Percentiles rank a stretch among this genome's conserved stretches.
Conservation (phyloP, 2,113 vertebrate genomes). For the Callopanchax toddi region DNA sequence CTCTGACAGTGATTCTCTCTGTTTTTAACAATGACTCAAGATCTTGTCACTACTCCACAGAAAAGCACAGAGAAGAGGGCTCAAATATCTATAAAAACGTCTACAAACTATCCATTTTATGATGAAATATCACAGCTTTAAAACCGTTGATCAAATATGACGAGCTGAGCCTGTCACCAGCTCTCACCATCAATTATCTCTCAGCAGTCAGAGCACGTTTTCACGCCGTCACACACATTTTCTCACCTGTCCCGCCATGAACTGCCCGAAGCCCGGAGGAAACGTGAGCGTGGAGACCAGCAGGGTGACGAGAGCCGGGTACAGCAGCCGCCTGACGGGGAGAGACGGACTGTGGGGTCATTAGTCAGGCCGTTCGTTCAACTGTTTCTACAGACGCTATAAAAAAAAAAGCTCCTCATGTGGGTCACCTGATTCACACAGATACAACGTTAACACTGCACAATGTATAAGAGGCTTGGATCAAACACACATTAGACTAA, state of each 20-base stretch:
- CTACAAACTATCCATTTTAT: too few species aligned
- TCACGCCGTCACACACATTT: constrained; percentile 32
- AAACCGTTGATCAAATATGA: neutral
- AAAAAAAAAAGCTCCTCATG: too few species aligned
- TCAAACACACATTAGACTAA: too few species aligned
- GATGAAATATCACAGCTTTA: neutral
- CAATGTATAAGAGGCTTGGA: too few species aligned
- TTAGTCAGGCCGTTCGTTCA: constrained; percentile 47
- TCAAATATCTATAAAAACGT: neutral
- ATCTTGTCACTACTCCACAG: too few species aligned
- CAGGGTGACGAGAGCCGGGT: constrained; percentile 94
- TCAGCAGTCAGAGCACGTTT: constrained; percentile 2
- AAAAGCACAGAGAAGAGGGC: too few species aligned
- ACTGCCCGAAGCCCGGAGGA: constrained; percentile 95
- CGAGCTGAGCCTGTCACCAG: neutral
- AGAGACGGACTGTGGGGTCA: constrained; percentile 72
- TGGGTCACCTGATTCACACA: too few species aligned
- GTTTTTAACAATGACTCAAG: too few species aligned
- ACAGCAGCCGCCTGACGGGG: constrained; percentile 90
- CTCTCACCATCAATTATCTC: constrained; percentile 27
- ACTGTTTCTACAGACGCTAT: too few species aligned
- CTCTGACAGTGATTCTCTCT: too few species aligned
- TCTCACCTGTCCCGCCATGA: constrained; percentile 98
- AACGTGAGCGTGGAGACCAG: constrained; percentile 94
- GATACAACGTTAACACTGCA: too few species aligned